Percentiles rank a stretch among this genome's conserved stretches.
phyloP scores from a whole-genome alignment of 2,888 invertebrate species.

The Agelastica alni region DNA sequence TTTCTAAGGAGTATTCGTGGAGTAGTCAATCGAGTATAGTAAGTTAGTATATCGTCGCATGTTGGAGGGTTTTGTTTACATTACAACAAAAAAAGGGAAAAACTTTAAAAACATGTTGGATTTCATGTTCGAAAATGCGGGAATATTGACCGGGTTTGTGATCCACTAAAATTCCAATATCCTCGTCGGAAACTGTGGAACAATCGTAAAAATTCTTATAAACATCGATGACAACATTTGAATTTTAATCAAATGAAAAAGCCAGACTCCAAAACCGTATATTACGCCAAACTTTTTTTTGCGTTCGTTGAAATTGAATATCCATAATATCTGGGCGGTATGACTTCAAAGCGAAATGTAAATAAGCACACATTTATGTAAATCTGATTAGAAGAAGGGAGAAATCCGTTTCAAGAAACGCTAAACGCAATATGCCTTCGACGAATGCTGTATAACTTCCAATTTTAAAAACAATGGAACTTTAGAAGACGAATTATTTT shows the following conservation, averaged over 20 bases:
- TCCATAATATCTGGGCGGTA: slow-evolving; percentile 27
- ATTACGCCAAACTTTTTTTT: slow-evolving; percentile 26
- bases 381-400: slow-evolving; percentile 19
- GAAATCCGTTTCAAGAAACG: slow-evolving; percentile 20
- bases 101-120: no score
- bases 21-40: no score
- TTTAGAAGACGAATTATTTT: no score
- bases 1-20: no score
- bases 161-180: slow-evolving; percentile 15
- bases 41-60: no score
- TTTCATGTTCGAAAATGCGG: background rate
- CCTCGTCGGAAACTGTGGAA: slow-evolving; percentile 10
- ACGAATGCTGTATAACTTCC: background rate
- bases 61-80: no score
- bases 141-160: slow-evolving; percentile 1
- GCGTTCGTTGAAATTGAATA: slow-evolving; percentile 23
- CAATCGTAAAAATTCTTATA: slow-evolving; percentile 19
- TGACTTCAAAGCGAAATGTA: slow-evolving; percentile 25
- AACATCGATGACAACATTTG: slow-evolving; percentile 24
- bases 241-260: slow-evolving; percentile 27
- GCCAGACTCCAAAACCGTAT: slow-evolving; percentile 11
- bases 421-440: slow-evolving; percentile 23
- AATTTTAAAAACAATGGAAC: background rate
- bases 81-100: no score
- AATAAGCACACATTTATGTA: slow-evolving; percentile 26